These are phyloP conservation scores for Chrysodeixis includens DNA, from an alignment of 2,888 invertebrate genomes.

Conservation along the genomic window DNA sequence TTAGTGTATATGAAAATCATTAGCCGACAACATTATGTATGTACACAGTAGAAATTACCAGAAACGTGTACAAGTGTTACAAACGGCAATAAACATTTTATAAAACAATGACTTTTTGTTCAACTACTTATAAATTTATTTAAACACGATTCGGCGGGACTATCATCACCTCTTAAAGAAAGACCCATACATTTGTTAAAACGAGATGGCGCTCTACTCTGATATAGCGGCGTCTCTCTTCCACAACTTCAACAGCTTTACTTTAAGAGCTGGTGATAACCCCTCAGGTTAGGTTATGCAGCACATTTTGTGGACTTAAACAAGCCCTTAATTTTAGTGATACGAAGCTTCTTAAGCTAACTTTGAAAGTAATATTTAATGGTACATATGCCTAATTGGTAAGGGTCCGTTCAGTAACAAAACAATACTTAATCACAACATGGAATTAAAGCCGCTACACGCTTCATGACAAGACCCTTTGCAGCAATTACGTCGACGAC, in stretches of 20 bases:
- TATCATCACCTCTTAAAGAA: too few relatives aligned
- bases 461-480: not conserved
- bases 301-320: constrained; percentile 33
- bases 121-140: constrained; percentile 57
- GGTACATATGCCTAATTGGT: constrained; percentile 21
- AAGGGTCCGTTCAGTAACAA: constrained; percentile 1
- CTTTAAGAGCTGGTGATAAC: too few relatives aligned
- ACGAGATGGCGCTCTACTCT: too few relatives aligned
- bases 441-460: not conserved
- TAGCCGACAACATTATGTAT: constrained; percentile 62
- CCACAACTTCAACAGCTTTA: too few relatives aligned
- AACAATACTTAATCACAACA: constrained; percentile 1
- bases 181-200: too few relatives aligned
- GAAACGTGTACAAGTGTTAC: constrained; percentile 51
- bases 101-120: constrained; percentile 60
- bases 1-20: constrained; percentile 67
- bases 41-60: constrained; percentile 58
- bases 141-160: constrained; percentile 23
- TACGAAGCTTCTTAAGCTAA: constrained; percentile 62
- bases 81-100: constrained; percentile 64
- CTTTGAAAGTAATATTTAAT: constrained; percentile 43
- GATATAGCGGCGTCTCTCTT: too few relatives aligned
- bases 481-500: constrained; percentile 24
- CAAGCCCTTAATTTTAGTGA: constrained; percentile 47
- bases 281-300: constrained; percentile 19